Conservation (phyloP, 2,113 vertebrate species). For the Ochotona curzoniae region DNA sequence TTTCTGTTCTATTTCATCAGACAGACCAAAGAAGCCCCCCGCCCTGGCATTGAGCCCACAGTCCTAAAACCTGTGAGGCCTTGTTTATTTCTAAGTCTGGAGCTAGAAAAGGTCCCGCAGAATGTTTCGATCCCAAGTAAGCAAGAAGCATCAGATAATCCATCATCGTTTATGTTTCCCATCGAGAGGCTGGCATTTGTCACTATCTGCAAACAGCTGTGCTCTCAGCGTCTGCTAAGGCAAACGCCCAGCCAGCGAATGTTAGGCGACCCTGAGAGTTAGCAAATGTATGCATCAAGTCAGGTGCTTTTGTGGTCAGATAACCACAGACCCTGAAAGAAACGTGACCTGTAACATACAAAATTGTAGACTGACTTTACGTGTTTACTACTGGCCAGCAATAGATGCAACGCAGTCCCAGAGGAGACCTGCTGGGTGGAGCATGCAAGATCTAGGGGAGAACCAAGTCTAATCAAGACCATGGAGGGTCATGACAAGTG, state of each 20-base stretch:
- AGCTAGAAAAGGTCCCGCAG: constrained; percentile 57
- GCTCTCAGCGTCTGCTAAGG: not conserved
- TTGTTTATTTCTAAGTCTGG: constrained; percentile 68
- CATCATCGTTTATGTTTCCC: constrained; percentile 49
- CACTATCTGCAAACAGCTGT: constrained; percentile 42
- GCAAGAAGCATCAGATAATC: constrained; percentile 57
- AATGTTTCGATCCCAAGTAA: constrained; percentile 58
- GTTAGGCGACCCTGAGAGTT: not conserved
- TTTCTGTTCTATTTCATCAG: constrained; percentile 44
- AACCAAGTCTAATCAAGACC: not conserved
- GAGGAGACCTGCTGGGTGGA: not conserved
- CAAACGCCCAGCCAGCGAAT: not conserved
- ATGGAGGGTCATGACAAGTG: not conserved
- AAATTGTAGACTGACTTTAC: not conserved
- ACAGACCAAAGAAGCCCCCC: not conserved
- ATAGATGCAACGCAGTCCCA: not conserved
- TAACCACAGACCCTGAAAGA: not conserved
- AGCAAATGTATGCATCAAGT: not conserved
- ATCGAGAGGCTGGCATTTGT: constrained; percentile 49
- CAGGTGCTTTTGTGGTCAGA: not conserved
- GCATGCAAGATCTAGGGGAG: not conserved
- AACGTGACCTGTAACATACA: not conserved
- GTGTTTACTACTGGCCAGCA: not conserved
- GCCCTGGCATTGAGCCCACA: constrained; percentile 42
- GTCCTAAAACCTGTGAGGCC: constrained; percentile 57